Evolutionary conservation across 2,113 vertebrate species (phyloP), one percentile per base, ranked within the genome.

Genomic region (Propithecus coquereli): DNA sequence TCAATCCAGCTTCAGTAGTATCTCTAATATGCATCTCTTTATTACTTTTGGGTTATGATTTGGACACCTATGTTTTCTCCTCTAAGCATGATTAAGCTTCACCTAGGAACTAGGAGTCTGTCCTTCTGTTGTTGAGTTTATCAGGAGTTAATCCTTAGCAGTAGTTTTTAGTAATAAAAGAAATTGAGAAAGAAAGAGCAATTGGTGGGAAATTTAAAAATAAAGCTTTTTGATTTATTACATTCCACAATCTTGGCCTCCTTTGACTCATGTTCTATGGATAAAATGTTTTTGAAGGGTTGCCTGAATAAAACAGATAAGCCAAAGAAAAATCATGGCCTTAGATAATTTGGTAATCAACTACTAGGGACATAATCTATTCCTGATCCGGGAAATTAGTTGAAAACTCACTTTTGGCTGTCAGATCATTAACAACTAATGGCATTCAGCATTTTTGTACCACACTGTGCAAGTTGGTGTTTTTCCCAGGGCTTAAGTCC

Each of bases 381-480:
- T 59, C 16, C 57, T 54, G 40, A 65, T 22, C 84, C 32, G 88
- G 70, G 32, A 97, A 97, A 86, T 81, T 45, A 81, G 50, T 63
- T 91, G 45, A 73, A 86, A 92, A 86, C 45, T 71, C n/a, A 54
- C 8, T 86, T 87, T 96, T 57, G 71, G 25, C 70, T 93, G 13
- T 59, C 37, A 70, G 32, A 30, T 88, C 54, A 70, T 94, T 95
- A 90, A 59, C 57, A 73, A 82, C 23, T 68, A 61, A 90, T 65
- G 50, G 59, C 16, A 92, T 63, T 63, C 20, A 74, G 18, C 20
- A 47, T 80, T 83, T 90, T 7, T 73, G 7, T 50, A 70, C 30
- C 52, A 89, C 25, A 27, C 8, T 68, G 27, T 79, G 59, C 30
- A 93, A 63, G 30, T 85, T 87, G 87, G 27, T 73, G 40, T 68